These are phyloP conservation scores for Tapera naevia DNA, from an alignment of 2,797 vertebrate genomes.

Conservation along the genomic window DNA sequence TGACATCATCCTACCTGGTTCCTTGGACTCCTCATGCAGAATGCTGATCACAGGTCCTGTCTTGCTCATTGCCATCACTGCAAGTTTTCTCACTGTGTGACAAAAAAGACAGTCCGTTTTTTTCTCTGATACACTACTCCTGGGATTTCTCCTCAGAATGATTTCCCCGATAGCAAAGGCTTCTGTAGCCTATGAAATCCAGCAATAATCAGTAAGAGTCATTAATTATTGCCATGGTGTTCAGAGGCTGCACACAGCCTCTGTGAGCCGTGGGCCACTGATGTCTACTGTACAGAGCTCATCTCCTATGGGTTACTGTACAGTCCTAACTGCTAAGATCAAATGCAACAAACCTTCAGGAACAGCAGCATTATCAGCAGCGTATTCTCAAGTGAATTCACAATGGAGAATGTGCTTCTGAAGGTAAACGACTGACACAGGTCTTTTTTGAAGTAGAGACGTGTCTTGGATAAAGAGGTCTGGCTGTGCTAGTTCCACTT, in stretches of 20 bases:
- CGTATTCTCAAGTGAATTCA: background rate
- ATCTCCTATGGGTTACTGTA: background rate
- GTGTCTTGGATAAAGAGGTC: background rate
- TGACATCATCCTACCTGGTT: slow-evolving; percentile 85
- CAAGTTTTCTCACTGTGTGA: slow-evolving; percentile 87
- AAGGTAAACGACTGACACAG: background rate
- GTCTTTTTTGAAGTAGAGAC: background rate
- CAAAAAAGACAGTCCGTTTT: slow-evolving; percentile 62
- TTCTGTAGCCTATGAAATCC: background rate
- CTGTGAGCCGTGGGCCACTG: background rate
- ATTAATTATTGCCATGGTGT: too few relatives aligned
- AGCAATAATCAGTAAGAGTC: background rate
- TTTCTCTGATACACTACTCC: background rate
- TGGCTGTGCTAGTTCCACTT: background rate
- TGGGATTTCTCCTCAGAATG: background rate
- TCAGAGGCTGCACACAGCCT: background rate
- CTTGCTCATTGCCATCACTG: slow-evolving; percentile 80
- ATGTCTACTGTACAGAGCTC: background rate
- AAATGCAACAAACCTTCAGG: background rate
- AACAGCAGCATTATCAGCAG: background rate
- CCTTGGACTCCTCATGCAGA: slow-evolving; percentile 83
- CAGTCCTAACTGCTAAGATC: too few relatives aligned
- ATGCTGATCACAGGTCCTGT: slow-evolving; percentile 78
- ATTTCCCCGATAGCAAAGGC: background rate
- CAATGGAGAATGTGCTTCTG: background rate